Percentiles rank a stretch among this genome's conserved stretches.
These are phyloP conservation scores for Pemphredon lugubris DNA, from an alignment of 2,888 invertebrate species.

Conservation along the genomic window DNA sequence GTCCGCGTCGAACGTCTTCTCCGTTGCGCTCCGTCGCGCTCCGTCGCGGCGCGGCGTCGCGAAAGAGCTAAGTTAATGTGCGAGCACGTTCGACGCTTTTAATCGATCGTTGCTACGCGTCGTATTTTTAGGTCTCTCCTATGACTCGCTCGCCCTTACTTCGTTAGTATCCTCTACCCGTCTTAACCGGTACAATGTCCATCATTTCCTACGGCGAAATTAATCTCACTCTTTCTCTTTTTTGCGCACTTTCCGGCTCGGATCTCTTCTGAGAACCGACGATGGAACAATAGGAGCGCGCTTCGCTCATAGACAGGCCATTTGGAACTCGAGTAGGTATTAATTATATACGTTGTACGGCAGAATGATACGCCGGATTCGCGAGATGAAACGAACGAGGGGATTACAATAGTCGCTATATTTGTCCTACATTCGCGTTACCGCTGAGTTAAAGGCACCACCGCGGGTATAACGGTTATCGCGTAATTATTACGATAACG, in stretches of 20 bases:
- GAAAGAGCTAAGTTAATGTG: not conserved
- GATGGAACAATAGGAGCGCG: constrained; percentile 1
- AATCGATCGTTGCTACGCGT: not conserved
- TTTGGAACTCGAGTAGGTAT: constrained; percentile 14
- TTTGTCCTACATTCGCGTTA: constrained; percentile 24
- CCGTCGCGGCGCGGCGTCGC: no score
- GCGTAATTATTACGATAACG: constrained; percentile 19
- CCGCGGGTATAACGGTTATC: constrained; percentile 26
- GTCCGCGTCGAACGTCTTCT: not conserved
- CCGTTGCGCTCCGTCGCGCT: no score
- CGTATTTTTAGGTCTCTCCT: no score
- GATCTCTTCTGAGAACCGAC: not conserved
- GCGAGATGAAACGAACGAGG: constrained; percentile 14
- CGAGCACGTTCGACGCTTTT: not conserved
- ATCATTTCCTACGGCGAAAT: no score
- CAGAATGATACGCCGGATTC: constrained; percentile 6
- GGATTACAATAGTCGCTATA: constrained; percentile 28
- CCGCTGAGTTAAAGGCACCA: constrained; percentile 17
- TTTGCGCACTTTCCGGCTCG: no score
- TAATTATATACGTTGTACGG: constrained; percentile 1
- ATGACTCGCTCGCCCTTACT: no score
- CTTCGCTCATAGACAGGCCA: not conserved
- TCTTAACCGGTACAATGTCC: no score
- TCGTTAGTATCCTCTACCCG: no score
- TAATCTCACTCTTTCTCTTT: no score